A percentile compares a stretch with the other conserved stretches of the same genome.
These are phyloP conservation scores for Phymorhynchus buccinoides DNA, from an alignment of 1,140 invertebrate genomes.

Conservation along the genomic window DNA sequence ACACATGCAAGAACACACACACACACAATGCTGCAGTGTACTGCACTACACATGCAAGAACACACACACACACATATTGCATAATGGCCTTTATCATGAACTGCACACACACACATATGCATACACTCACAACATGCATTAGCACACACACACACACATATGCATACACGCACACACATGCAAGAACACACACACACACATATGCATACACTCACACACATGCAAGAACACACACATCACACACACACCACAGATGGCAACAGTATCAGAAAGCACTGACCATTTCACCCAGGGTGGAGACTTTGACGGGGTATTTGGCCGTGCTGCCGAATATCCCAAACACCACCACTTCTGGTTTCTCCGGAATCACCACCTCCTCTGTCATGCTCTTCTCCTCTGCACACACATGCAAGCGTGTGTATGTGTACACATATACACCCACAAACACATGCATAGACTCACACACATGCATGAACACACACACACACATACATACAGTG, in stretches of 20 bases:
- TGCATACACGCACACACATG: too few relatives aligned
- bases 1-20: not conserved
- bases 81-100: too few relatives aligned
- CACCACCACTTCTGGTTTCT: slow-evolving; percentile 71
- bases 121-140: too few relatives aligned
- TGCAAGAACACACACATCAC: too few relatives aligned
- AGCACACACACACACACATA: too few relatives aligned
- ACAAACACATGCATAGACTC: not conserved
- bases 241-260: too few relatives aligned
- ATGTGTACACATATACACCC: not conserved
- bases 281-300: slow-evolving; percentile 69
- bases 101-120: too few relatives aligned
- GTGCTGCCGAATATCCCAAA: slow-evolving; percentile 69
- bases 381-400: slow-evolving; percentile 62
- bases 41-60: too few relatives aligned
- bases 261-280: too few relatives aligned
- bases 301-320: slow-evolving; percentile 68
- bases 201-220: too few relatives aligned
- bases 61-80: too few relatives aligned
- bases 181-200: too few relatives aligned
- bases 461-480: not conserved
- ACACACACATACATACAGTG: not conserved
- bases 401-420: not conserved
- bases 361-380: slow-evolving; percentile 66
- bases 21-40: not conserved